Percentiles rank a stretch among this genome's conserved stretches.
Evolutionary conservation across 2,888 invertebrate species (phyloP).

Genomic region (Amphipoea oculea): DNA sequence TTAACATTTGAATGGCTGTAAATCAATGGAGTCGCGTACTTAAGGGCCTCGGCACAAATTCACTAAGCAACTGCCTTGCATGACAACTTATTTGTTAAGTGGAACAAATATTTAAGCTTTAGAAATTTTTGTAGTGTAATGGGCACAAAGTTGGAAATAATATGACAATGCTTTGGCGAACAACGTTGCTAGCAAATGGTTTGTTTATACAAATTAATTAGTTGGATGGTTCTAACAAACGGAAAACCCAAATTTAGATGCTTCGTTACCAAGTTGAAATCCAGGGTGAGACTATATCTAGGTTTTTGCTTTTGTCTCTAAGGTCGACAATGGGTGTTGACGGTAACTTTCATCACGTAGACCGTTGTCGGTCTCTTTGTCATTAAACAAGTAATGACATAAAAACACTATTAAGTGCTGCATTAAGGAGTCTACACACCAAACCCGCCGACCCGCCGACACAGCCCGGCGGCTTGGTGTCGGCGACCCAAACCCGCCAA

Average conservation of each 20-base stretch:
- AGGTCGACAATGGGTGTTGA: not conserved
- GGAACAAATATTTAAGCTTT: conserved; percentile 59
- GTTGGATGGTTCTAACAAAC: conserved; percentile 3
- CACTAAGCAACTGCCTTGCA: conserved; percentile 50
- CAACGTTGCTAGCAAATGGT: conserved; percentile 26
- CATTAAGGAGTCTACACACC: no score
- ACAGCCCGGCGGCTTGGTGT: no score
- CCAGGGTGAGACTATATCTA: not conserved
- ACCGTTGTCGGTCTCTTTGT: not conserved
- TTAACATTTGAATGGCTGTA: conserved; percentile 68
- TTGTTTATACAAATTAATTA: conserved; percentile 48
- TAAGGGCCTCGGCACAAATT: conserved; percentile 61
- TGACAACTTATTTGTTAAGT: conserved; percentile 61
- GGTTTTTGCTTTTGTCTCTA: not conserved
- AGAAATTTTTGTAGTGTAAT: conserved; percentile 35
- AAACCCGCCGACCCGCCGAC: no score
- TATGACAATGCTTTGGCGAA: conserved; percentile 42
- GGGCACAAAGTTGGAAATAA: conserved; percentile 42
- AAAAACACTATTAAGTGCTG: not conserved
- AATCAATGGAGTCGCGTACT: conserved; percentile 58
- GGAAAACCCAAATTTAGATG: not conserved
- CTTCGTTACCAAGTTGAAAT: conserved; percentile 6
- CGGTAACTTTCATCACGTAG: not conserved
- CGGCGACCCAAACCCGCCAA: no score
- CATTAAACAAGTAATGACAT: not conserved